Conservation (phyloP, 2,113 vertebrate genomes). For the Orthonyx spaldingii region DNA sequence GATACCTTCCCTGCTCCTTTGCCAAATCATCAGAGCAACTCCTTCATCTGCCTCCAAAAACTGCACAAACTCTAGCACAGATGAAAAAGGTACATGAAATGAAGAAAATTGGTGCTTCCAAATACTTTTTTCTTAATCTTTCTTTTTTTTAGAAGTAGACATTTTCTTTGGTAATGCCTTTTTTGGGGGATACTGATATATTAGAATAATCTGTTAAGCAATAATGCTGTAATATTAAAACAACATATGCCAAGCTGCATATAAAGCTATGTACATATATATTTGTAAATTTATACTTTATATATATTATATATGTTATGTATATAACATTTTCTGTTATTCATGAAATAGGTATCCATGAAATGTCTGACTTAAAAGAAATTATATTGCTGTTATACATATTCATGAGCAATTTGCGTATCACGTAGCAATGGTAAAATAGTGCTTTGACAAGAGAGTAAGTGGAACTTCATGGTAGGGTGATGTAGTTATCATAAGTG, state of each 20-base stretch:
- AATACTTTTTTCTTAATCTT: neutral
- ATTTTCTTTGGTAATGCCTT: neutral
- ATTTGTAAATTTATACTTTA: neutral
- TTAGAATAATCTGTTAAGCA: neutral
- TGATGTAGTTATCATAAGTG: neutral
- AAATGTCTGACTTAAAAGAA: neutral
- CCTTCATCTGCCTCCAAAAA: neutral
- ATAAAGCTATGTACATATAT: neutral
- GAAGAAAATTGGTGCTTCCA: neutral
- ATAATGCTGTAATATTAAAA: neutral
- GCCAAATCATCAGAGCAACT: neutral
- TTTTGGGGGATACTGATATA: neutral
- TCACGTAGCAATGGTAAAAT: neutral
- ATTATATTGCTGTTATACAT: neutral
- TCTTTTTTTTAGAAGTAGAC: neutral
- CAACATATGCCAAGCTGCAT: neutral
- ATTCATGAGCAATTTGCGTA: neutral
- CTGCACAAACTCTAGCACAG: neutral
- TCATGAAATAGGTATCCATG: neutral
- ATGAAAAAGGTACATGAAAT: neutral
- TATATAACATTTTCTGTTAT: neutral
- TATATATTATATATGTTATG: neutral
- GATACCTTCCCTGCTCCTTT: neutral
- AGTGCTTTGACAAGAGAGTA: neutral
- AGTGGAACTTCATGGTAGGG: neutral